Evolutionary conservation across 2,797 vertebrate species (phyloP), one percentile per base, ranked within the genome.

Genomic region (Bovichtus variegatus): DNA sequence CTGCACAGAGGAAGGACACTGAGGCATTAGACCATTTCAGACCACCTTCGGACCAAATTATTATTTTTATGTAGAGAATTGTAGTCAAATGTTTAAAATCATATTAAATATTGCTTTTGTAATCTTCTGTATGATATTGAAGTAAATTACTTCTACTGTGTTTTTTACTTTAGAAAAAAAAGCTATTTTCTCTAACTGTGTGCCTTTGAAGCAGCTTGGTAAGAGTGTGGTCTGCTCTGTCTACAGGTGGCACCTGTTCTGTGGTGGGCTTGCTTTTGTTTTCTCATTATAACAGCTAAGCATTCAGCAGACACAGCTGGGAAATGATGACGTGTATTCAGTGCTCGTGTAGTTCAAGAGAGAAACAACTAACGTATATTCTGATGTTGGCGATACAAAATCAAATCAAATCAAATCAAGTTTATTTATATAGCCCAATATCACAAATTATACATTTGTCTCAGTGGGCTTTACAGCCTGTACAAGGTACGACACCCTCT

Each of bases 281-380:
- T 82, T 49, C 60, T 64, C 10, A 23, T 59, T 36, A n/a, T 57
- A 64, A 87, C 80, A 90, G 79, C 87, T 87, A 85, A 86, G 60
- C 36, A 44, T 57, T 76, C 78, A 21, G 65, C 51, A 63, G 27
- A 40, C 64, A 80, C 67, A 76, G 72, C 63, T 81, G 50, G 49
- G 38, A 72, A 40, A 80, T 71, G 5, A 53, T 57, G 66, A 60
- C 41, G 46, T 61, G 43, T 64, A 36, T 53, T 62, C 65, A 53
- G 68, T 46, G 34, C 34, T 43, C 21, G n/a, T 57, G 50, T 44
- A 40, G 55, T 31, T 44, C 15, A 55, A 63, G 16, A 27, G 9
- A 55, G 16, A 53, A 55, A 68, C 21, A 0, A 6, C 23, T 34
- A 2, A 53, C 46, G 8, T 7, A 9, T 53, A 19, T 59, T 25